Evolutionary conservation across 2,113 vertebrate species (phyloP), one percentile per base, ranked within the genome.

Genomic region (Psittacula cyanocephala): DNA sequence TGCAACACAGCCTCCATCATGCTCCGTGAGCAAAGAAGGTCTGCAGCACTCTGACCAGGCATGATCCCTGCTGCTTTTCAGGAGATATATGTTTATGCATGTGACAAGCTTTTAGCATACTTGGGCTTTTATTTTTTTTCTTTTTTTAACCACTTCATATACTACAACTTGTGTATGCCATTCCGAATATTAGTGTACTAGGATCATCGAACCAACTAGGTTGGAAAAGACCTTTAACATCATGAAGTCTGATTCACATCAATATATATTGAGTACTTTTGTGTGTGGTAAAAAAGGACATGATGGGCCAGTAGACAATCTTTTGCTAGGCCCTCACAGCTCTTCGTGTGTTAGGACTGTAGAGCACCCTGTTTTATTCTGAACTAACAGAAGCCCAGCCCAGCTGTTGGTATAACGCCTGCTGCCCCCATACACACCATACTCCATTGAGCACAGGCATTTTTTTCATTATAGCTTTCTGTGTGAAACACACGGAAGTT

Each of bases 1-100:
- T 28, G 3, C 16, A 76, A 44, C 2, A 3, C 31, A 13, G 8
- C 29, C 18, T 33, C 25, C 20, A 55, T 23, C 1, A 1, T 15
- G 18, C 23, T 28, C 43, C 0, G 0, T 29, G 14, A 17, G 33
- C 49, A 52, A 52, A 46, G 39, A 28, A 27, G 35, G 6, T 27
- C 64, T 47, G 17, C 28, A 63, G 9, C 13, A 5, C 41, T n/a
- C 17, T 70, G 37, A 88, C 37, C 37, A 4, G 3, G 2, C 0
- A 1, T n/a, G 63, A 13, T 10, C 71, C 44, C 11, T 4, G 0
- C 20, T 46, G 65, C n/a, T 59, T 16, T 63, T 62, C 11, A 17
- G 28, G 60, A 53, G 23, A 15, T 25, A 17, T 0, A 18, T 63
- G 13, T 7, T 31, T 43, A 33, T 19, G 46, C 20, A 71, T 3